Base-by-base conservation (phyloP, 1,140 invertebrate species). In the Zaprionus davidi region DNA sequence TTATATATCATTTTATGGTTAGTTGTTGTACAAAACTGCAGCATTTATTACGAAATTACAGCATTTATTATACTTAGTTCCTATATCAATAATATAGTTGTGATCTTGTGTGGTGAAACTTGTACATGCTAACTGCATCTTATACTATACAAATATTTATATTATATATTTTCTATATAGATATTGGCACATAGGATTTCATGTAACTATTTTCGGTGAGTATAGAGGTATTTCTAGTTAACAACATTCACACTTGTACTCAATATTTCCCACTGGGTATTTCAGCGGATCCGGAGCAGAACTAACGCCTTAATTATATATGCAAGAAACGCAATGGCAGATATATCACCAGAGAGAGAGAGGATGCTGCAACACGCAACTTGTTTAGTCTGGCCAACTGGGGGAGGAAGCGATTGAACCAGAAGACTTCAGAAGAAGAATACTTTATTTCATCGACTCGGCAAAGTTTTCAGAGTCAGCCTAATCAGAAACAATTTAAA, bases 401-500 rank as follows among this genome's bases (percentile, higher is more conserved):
- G 57, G 31, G 22, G 9, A 22, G 24, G 26, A 36, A 60, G 20
- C 11, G 5, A 24, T 24, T 31, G 68, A 41, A 7, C 3, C 31
- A 11, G 41, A 59, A 36, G 68, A 66, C 49, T 64, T 63, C 6
- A 7, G 7, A 9, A 31, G 28, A 31, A 11, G 41, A 59, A 36
- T 64, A 66, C 55, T 64, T 63, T 56, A 59, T 62, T 41, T 63
- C 65, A 59, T 62, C 24, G 44, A 60, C 57, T 44, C 24, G 26
- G 55, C 51, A 67, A 9, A 7, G 28, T 9, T 31, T 31, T 7
- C 41, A 17, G 41, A 46, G n/a, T 46, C n/a, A 9, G n/a, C 6
- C 84, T 80, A 83, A 87, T 88, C 84, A 87, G 81, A 83, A 87
- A 88, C 78, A 78, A 88, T 87, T 86, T 76, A 65, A 63, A 76